Evolutionary conservation across 2,113 vertebrate species (phyloP).

Genomic region (Suricata suricatta): DNA sequence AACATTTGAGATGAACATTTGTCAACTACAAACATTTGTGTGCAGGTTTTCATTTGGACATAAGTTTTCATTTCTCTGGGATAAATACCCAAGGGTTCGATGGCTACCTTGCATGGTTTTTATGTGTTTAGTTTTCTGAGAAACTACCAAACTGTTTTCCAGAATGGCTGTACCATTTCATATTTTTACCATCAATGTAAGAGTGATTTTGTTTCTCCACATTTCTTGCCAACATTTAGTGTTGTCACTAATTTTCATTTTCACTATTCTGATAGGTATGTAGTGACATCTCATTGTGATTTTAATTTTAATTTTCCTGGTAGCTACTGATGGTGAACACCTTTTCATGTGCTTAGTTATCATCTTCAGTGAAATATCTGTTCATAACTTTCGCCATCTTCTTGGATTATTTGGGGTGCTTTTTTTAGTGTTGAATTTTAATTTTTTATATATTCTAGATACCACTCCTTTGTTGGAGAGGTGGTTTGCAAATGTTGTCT

Average conservation of each 20-base stretch:
- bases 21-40: background rate
- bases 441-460: background rate
- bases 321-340: background rate
- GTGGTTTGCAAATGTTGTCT: conserved; percentile 26
- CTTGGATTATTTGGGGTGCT: background rate
- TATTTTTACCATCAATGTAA: background rate
- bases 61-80: conserved; percentile 8
- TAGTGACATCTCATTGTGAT: background rate
- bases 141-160: conserved; percentile 15
- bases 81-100: background rate
- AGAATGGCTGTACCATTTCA: background rate
- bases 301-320: conserved; percentile 6
- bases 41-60: background rate
- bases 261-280: background rate
- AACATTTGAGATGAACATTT: background rate
- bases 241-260: background rate
- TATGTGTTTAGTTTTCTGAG: background rate
- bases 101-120: background rate
- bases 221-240: background rate
- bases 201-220: background rate
- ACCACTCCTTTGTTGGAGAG: background rate
- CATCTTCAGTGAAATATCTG: background rate
- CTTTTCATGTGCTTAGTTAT: background rate
- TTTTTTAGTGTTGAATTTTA: background rate
- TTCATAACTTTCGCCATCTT: background rate